Percentiles rank a stretch among this genome's conserved stretches.
Conservation (phyloP, 2,888 invertebrate species). For the Oscheius sp. region DNA sequence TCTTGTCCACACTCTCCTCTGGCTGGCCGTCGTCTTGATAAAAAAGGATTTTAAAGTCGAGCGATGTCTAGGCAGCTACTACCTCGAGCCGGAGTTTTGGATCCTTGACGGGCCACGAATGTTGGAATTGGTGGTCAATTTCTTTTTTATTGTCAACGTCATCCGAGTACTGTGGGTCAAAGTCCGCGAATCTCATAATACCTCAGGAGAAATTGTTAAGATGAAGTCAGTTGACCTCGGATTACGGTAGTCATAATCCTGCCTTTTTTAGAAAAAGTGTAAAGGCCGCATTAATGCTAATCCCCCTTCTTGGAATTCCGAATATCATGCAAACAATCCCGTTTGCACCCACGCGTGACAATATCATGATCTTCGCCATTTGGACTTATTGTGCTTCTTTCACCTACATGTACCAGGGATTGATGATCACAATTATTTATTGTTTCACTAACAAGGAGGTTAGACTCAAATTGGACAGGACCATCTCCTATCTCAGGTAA, state of each 20-base stretch:
- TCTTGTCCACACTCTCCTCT: slow-evolving; percentile 67
- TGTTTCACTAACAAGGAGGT: slow-evolving; percentile 77
- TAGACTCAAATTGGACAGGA: background rate
- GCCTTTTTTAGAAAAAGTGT: slow-evolving; percentile 75
- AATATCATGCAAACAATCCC: slow-evolving; percentile 76
- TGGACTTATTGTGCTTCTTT: slow-evolving; percentile 75
- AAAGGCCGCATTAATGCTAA: slow-evolving; percentile 76
- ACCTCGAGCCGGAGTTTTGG: slow-evolving; percentile 78
- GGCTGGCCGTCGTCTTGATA: slow-evolving; percentile 67
- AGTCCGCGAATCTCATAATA: slow-evolving; percentile 74
- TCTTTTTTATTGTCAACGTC: slow-evolving; percentile 75
- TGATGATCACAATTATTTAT: slow-evolving; percentile 76
- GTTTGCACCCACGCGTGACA: slow-evolving; percentile 72
- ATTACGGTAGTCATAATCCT: too few relatives aligned
- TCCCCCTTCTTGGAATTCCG: slow-evolving; percentile 76
- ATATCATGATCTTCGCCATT: slow-evolving; percentile 73
- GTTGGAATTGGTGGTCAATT: slow-evolving; percentile 83
- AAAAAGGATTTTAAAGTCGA: slow-evolving; percentile 68
- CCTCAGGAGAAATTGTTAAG: slow-evolving; percentile 74
- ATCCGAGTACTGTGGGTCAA: slow-evolving; percentile 76
- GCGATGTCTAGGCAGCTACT: slow-evolving; percentile 72
- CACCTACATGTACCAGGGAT: slow-evolving; percentile 76
- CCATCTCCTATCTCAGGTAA: slow-evolving; percentile 60
- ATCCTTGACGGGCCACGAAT: slow-evolving; percentile 89
- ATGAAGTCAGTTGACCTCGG: slow-evolving; percentile 73